Percentiles rank a stretch among this genome's conserved stretches.
phyloP scores from a whole-genome alignment of 30 jellyfish, hydroid and myxozoan species.

The Cassiopea andromeda region DNA sequence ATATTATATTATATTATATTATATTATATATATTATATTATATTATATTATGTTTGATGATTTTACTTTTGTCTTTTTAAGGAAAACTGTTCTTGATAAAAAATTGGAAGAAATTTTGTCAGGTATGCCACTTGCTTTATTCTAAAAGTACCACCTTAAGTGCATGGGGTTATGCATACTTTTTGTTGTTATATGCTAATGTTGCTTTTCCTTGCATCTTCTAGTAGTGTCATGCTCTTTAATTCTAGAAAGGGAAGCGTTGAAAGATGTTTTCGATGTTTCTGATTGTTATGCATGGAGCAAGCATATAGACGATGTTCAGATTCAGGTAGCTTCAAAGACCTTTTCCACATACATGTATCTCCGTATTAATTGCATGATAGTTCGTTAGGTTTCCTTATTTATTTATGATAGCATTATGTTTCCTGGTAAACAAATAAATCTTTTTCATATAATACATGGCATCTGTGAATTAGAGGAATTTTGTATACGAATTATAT shows the following conservation, averaged over 20 bases:
- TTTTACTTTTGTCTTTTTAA: neutral
- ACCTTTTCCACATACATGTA: no score
- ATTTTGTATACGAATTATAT: no score
- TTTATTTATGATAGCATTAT: no score
- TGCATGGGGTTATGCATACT: no score
- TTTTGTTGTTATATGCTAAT: no score
- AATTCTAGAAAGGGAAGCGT: neutral
- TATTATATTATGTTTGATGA: neutral
- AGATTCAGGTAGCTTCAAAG: constrained; percentile 13
- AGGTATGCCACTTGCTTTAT: neutral
- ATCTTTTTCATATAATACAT: no score
- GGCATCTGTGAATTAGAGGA: no score
- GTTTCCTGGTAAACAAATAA: no score
- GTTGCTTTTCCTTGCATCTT: neutral
- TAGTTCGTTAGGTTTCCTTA: no score
- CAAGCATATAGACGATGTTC: constrained; percentile 15
- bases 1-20: no score
- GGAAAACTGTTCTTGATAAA: constrained; percentile 31
- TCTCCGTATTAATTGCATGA: no score
- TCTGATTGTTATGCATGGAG: constrained; percentile 41
- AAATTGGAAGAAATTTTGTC: neutral
- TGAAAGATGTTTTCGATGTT: constrained; percentile 22
- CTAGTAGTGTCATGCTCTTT: neutral
- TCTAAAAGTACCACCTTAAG: neutral
- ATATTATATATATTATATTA: no score